phyloP scores from a whole-genome alignment of 1,140 invertebrate species.

The Drosophila arizonae region DNA sequence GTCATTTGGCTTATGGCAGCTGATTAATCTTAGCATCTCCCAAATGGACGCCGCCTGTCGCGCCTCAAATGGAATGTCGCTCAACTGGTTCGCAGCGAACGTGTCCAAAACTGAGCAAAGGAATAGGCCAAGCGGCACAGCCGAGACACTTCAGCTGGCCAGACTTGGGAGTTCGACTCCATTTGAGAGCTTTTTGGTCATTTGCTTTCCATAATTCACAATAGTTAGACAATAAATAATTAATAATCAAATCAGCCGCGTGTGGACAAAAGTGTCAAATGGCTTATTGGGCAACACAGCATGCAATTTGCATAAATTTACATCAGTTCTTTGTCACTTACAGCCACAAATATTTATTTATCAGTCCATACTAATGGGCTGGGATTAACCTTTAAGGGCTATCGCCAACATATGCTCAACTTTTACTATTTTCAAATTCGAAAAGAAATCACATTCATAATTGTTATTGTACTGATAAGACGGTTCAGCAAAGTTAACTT shows the following conservation, averaged over 20 bases:
- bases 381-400: neutral
- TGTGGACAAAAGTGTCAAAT: conserved; percentile 77
- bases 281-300: conserved; percentile 72
- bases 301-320: conserved; percentile 75
- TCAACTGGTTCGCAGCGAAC: conserved; percentile 64
- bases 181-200: conserved; percentile 38
- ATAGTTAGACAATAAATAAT: conserved; percentile 73
- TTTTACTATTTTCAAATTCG: conserved; percentile 1
- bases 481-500: no score
- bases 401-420: conserved; percentile 6
- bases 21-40: conserved; percentile 79
- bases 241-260: conserved; percentile 63
- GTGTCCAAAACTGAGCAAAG: conserved; percentile 42
- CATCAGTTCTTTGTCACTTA: conserved; percentile 45
- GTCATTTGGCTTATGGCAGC: conserved; percentile 79
- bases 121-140: conserved; percentile 58
- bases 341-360: conserved; percentile 7
- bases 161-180: conserved; percentile 16
- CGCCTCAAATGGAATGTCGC: conserved; percentile 75
- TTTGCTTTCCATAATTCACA: conserved; percentile 68
- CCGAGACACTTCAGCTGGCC: conserved; percentile 12
- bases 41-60: conserved; percentile 66
- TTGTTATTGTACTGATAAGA: no score
- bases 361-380: neutral
- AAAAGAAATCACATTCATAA: no score